Percentiles rank a stretch among this genome's conserved stretches.
Evolutionary conservation across 2,797 vertebrate species (phyloP).

Genomic region (Acanthopagrus latus): DNA sequence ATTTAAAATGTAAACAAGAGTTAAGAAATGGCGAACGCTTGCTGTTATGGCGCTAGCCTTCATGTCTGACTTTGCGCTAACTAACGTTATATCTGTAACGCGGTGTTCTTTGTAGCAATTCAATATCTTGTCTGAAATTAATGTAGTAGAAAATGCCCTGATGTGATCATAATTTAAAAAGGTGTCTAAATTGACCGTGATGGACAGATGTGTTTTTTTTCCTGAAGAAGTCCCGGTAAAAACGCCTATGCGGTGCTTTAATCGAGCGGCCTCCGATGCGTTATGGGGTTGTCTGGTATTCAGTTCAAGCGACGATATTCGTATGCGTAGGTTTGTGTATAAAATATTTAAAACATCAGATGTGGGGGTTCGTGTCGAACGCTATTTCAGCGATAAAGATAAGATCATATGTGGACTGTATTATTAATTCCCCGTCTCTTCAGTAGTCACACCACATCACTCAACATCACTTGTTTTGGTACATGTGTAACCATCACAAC

Average conservation of each 20-base stretch:
- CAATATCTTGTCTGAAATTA: fast-evolving
- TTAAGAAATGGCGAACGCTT: conserved; percentile 5
- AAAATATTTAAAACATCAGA: background rate
- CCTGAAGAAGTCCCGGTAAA: conserved; percentile 5
- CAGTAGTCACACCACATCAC: background rate
- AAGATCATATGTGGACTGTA: too few relatives aligned
- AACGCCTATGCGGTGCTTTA: conserved; percentile 54
- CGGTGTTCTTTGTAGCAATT: background rate
- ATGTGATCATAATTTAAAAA: background rate
- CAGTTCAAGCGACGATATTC: background rate
- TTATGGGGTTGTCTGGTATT: conserved; percentile 10
- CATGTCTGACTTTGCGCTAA: background rate
- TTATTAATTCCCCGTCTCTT: too few relatives aligned
- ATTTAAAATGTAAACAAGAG: background rate
- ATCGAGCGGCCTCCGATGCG: conserved; percentile 44
- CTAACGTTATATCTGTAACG: background rate
- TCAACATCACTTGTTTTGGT: conserved; percentile 3
- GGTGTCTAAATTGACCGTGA: background rate
- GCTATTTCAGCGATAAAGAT: background rate
- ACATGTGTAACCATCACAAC: background rate
- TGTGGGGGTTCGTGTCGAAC: too few relatives aligned
- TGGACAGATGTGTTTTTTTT: background rate
- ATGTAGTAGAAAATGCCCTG: fast-evolving
- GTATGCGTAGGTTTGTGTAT: background rate
- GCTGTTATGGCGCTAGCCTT: conserved; percentile 42